Evolutionary conservation across 2,113 vertebrate genomes (phyloP).

Genomic region (Corydoras maculifer): DNA sequence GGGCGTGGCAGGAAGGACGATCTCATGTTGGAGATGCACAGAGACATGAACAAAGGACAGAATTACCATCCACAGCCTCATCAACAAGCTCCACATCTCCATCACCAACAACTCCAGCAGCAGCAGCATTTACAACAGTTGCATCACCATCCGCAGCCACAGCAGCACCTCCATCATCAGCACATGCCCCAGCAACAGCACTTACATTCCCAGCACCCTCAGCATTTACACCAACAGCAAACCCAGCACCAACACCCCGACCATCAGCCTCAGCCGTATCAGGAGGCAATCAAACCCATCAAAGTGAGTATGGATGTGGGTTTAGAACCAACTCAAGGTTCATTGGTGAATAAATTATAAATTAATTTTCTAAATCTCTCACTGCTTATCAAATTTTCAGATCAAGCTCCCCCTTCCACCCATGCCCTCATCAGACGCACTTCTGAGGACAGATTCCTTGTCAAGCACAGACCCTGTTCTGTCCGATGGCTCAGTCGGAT

Average conservation of each 20-base stretch:
- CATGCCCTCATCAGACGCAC: constrained; percentile 55
- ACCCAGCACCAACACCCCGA: constrained; percentile 26
- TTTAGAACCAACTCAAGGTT: too few species aligned
- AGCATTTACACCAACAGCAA: constrained; percentile 39
- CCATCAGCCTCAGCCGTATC: constrained; percentile 50
- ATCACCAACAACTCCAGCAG: constrained; percentile 30
- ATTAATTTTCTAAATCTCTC: not conserved
- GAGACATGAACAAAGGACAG: constrained; percentile 58
- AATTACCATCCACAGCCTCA: constrained; percentile 47
- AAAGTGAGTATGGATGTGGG: constrained; percentile 53
- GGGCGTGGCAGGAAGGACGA: constrained; percentile 61
- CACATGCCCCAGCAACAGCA: constrained; percentile 48
- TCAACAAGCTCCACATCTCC: constrained; percentile 40
- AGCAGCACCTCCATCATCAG: constrained; percentile 52
- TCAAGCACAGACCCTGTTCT: constrained; percentile 61
- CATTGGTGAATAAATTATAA: too few species aligned
- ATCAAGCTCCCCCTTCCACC: constrained; percentile 57
- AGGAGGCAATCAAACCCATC: constrained; percentile 56
- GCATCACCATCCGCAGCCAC: constrained; percentile 52
- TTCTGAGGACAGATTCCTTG: constrained; percentile 61
- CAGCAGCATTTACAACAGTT: constrained; percentile 48
- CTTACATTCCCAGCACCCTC: constrained; percentile 36
- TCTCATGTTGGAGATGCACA: constrained; percentile 54
- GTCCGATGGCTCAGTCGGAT: constrained; percentile 63
- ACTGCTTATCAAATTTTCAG: constrained; percentile 41